Percentiles rank a stretch among this genome's conserved stretches.
Conservation (phyloP, 2,888 invertebrate species). For the Cataglyphis livida region DNA sequence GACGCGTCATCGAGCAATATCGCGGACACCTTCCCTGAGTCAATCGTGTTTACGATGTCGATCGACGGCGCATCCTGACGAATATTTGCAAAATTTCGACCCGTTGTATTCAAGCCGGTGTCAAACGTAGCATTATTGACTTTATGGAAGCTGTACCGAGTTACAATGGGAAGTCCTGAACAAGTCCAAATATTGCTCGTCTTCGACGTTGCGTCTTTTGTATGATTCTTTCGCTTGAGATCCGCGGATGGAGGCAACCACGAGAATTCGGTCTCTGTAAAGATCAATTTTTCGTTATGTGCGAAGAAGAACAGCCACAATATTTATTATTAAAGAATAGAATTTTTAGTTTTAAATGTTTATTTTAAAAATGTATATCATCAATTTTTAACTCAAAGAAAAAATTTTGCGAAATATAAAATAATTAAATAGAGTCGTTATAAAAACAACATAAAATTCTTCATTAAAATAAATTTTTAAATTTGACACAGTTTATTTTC, state of each 20-base stretch:
- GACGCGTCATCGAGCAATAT: neutral
- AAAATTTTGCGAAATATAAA: slow-evolving; percentile 6
- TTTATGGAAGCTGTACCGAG: slow-evolving; percentile 77
- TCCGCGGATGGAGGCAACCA: slow-evolving; percentile 67
- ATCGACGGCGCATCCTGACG: neutral
- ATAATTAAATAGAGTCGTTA: neutral
- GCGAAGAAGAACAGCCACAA: neutral
- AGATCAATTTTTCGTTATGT: slow-evolving; percentile 19
- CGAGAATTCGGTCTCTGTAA: slow-evolving; percentile 63
- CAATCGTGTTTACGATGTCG: neutral
- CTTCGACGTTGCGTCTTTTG: slow-evolving; percentile 72
- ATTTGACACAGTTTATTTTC: neutral
- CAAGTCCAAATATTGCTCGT: slow-evolving; percentile 79
- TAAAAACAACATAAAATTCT: neutral
- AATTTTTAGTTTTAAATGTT: neutral
- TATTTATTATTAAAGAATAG: neutral
- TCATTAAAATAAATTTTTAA: neutral
- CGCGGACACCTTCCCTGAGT: neutral
- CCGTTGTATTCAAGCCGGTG: neutral
- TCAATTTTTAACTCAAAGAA: neutral
- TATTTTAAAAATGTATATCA: slow-evolving; percentile 5
- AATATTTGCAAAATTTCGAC: neutral
- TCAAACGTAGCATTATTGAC: slow-evolving; percentile 66
- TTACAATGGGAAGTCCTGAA: slow-evolving; percentile 81
- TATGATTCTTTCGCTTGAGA: slow-evolving; percentile 70